These are phyloP conservation scores for Oreocharis arfaki DNA, from an alignment of 2,113 vertebrate species.

Conservation along the genomic window DNA sequence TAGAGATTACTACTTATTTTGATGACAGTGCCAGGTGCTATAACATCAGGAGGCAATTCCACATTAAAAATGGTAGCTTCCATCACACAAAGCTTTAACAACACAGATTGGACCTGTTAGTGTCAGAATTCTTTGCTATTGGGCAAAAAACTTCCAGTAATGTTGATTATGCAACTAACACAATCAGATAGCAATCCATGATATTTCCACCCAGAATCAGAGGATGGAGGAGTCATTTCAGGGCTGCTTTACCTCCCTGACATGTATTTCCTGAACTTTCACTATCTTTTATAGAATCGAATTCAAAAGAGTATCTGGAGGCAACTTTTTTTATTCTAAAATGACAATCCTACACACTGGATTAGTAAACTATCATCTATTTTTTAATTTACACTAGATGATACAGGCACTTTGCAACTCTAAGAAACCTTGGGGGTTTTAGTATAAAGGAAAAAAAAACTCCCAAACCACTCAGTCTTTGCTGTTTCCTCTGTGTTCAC, in stretches of 20 bases:
- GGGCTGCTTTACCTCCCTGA: background rate
- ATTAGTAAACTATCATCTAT: too few species aligned
- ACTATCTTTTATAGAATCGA: background rate
- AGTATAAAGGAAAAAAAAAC: background rate
- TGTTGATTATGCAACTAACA: background rate
- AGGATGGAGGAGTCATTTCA: background rate
- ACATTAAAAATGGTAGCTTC: rapidly evolving
- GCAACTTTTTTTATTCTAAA: background rate
- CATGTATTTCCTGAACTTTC: background rate
- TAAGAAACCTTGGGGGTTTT: background rate
- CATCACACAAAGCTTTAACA: background rate
- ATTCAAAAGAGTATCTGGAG: background rate
- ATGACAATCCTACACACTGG: background rate
- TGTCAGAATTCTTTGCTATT: background rate
- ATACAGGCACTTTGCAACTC: background rate
- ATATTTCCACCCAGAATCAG: background rate
- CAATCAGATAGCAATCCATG: background rate
- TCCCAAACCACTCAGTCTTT: background rate
- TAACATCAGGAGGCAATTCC: background rate
- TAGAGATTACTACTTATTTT: background rate
- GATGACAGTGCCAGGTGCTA: background rate
- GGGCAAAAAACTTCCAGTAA: background rate
- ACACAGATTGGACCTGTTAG: background rate
- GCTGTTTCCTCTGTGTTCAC: background rate
- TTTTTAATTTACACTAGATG: too few species aligned